Evolutionary conservation across 2,113 vertebrate species (phyloP).

Genomic region (Burhinus oedicnemus): DNA sequence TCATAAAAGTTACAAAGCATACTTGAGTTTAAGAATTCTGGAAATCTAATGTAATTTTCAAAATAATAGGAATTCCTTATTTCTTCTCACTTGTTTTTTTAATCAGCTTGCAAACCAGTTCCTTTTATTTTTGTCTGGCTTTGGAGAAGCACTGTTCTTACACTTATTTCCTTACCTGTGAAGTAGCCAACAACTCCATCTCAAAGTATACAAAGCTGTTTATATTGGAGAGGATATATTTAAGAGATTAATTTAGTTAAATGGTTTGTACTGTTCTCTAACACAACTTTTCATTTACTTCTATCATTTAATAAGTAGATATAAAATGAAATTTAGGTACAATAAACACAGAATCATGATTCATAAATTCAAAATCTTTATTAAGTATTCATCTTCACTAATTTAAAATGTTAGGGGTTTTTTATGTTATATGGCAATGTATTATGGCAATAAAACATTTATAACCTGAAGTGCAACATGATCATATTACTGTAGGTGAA

Average conservation of each 20-base stretch:
- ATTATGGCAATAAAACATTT: slow-evolving; percentile 39
- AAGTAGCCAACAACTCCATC: background rate
- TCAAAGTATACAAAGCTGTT: background rate
- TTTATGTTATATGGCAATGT: background rate
- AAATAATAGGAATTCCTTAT: background rate
- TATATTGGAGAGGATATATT: background rate
- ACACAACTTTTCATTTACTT: background rate
- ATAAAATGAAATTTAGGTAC: background rate
- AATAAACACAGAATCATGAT: background rate
- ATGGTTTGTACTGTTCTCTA: background rate
- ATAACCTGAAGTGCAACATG: slow-evolving; percentile 37
- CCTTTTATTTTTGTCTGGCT: background rate
- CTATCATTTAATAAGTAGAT: background rate
- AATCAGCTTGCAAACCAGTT: background rate
- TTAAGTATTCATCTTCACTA: background rate
- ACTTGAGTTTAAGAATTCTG: background rate
- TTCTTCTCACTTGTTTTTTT: background rate
- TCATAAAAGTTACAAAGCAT: slow-evolving; percentile 9
- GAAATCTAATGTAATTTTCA: background rate
- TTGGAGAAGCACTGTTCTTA: background rate
- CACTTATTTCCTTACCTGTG: background rate
- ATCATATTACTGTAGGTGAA: slow-evolving; percentile 53
- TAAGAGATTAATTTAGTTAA: background rate
- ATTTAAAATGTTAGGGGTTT: background rate
- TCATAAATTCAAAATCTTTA: background rate